These are phyloP conservation scores for Calypte anna DNA, from an alignment of 2,113 vertebrate species.

Conservation along the genomic window DNA sequence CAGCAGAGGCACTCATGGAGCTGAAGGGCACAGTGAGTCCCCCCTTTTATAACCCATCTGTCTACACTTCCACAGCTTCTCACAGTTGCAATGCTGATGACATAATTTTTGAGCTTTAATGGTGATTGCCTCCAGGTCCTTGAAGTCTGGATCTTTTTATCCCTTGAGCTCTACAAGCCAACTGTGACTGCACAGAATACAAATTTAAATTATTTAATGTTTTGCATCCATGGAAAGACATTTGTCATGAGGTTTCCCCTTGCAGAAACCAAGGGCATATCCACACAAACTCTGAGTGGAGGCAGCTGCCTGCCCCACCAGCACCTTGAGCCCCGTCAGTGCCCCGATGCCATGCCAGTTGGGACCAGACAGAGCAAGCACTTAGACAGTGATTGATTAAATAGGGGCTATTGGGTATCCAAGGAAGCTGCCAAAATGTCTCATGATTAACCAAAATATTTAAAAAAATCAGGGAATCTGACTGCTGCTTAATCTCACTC, in stretches of 20 bases:
- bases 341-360: neutral
- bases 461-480: conserved; percentile 53
- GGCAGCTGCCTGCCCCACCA: neutral
- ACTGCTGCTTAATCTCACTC: conserved; percentile 62
- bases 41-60: neutral
- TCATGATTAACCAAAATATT: conserved; percentile 68
- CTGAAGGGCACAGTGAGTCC: neutral
- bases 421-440: conserved; percentile 62
- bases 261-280: neutral
- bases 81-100: neutral
- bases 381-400: conserved; percentile 51
- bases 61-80: neutral
- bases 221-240: neutral
- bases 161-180: neutral
- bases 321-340: neutral
- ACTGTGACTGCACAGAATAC: neutral
- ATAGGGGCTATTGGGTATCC: neutral
- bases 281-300: neutral
- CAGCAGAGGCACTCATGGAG: neutral
- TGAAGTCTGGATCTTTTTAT: neutral
- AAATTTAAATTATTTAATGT: neutral
- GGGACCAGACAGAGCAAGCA: conserved; percentile 25
- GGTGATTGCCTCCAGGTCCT: neutral
- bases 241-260: neutral
- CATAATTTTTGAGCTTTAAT: neutral